phyloP scores from a whole-genome alignment of 1,140 invertebrate genomes.

The Aphidius gifuensis region DNA sequence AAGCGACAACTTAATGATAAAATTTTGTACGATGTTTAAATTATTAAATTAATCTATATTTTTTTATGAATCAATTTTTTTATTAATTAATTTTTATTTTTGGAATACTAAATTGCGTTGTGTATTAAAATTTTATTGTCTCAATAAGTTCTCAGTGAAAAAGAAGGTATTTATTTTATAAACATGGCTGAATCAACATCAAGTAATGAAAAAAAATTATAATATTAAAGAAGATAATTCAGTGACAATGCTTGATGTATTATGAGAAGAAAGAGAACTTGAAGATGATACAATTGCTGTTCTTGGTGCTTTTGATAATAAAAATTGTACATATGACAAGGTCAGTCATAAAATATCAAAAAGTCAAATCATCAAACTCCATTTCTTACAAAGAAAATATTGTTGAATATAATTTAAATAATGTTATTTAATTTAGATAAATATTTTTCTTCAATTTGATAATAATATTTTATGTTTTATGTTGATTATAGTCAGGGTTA shows the following conservation, averaged over 20 bases:
- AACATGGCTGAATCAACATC: constrained; percentile 29
- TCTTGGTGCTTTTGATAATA: constrained; percentile 82
- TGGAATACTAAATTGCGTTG: not conserved
- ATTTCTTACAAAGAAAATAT: too few species aligned
- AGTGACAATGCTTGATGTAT: constrained; percentile 77
- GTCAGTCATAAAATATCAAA: constrained; percentile 47
- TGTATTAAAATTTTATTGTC: not conserved
- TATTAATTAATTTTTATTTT: not conserved
- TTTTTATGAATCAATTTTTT: not conserved
- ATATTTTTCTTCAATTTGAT: too few species aligned
- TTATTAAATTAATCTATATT: too few species aligned
- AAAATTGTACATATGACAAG: constrained; percentile 80
- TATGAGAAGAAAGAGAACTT: constrained; percentile 73
- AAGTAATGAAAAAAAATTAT: constrained; percentile 19
- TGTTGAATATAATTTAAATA: too few species aligned
- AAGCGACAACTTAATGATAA: too few species aligned
- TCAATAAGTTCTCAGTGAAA: not conserved
- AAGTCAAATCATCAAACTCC: too few species aligned
- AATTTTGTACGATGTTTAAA: too few species aligned
- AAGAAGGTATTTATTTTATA: not conserved
- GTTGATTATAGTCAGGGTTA: constrained; percentile 70
- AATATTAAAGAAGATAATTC: constrained; percentile 60
- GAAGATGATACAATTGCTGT: constrained; percentile 86
- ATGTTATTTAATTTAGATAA: too few species aligned
- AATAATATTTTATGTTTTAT: constrained; percentile 15